Evolutionary conservation across 2,113 vertebrate species (phyloP).

Genomic region (Riparia riparia): DNA sequence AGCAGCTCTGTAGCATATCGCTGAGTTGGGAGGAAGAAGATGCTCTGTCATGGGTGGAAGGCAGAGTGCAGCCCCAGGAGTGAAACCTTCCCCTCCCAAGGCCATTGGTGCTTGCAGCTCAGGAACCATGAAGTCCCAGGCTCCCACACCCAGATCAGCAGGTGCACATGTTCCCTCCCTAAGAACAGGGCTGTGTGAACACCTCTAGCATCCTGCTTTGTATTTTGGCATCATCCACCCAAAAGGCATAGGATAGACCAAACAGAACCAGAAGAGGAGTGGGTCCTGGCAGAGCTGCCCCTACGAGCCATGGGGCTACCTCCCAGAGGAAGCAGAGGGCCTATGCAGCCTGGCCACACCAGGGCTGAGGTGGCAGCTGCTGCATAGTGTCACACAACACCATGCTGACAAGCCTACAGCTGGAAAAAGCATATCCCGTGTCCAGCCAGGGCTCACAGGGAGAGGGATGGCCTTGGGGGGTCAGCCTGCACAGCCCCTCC

Average conservation of each 20-base stretch:
- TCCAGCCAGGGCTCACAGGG: neutral
- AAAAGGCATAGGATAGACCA: neutral
- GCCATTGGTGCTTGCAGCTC: neutral
- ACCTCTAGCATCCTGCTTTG: neutral
- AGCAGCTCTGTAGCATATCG: accelerated
- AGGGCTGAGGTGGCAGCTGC: neutral
- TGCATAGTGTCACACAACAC: neutral
- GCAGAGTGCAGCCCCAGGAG: neutral
- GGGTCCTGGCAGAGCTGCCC: neutral
- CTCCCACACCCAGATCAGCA: neutral
- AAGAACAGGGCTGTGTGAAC: accelerated
- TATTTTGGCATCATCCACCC: neutral
- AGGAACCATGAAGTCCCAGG: neutral
- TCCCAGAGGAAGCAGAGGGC: neutral
- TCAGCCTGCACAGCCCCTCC: neutral
- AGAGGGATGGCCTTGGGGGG: neutral
- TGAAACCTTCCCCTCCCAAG: neutral
- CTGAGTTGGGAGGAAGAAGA: neutral
- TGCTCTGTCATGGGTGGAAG: neutral
- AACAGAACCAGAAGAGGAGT: neutral
- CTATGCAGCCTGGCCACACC: accelerated
- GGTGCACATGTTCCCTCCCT: accelerated
- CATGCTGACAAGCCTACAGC: accelerated
- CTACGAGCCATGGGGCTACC: neutral
- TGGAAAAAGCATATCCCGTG: neutral